Evolutionary conservation across 2,113 vertebrate genomes (phyloP).

Genomic region (Sterna hirundo): DNA sequence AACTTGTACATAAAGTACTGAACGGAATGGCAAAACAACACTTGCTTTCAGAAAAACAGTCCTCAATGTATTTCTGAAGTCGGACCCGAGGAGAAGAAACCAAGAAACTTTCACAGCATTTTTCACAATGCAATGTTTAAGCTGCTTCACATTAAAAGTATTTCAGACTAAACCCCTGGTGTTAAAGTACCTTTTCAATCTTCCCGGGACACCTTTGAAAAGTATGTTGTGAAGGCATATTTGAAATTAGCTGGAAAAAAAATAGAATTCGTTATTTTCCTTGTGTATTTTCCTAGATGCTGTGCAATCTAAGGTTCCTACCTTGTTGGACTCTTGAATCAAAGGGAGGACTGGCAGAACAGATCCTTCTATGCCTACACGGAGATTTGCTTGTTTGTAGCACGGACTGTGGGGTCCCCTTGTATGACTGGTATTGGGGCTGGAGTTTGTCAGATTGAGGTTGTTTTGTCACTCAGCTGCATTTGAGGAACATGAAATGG

Average conservation of each 20-base stretch:
- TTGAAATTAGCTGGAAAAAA: background rate
- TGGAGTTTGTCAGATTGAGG: background rate
- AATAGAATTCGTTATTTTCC: background rate
- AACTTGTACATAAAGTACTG: background rate
- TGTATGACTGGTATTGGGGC: background rate
- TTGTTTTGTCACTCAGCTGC: background rate
- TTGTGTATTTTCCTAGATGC: background rate
- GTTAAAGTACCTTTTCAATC: background rate
- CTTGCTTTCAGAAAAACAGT: background rate
- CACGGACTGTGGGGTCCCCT: background rate
- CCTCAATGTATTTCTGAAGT: background rate
- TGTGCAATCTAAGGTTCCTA: background rate
- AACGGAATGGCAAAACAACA: background rate
- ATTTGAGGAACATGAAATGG: background rate
- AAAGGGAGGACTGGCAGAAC: background rate
- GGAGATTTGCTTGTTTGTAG: background rate
- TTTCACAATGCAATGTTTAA: background rate
- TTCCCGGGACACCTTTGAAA: background rate
- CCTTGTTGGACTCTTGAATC: background rate
- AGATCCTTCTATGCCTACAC: accelerated
- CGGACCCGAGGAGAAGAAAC: background rate
- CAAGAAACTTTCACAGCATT: background rate
- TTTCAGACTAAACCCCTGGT: background rate
- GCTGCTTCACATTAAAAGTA: background rate
- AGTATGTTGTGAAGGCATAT: background rate